Conservation (phyloP, 1,140 invertebrate genomes). For the Ridgeia piscesae region DNA sequence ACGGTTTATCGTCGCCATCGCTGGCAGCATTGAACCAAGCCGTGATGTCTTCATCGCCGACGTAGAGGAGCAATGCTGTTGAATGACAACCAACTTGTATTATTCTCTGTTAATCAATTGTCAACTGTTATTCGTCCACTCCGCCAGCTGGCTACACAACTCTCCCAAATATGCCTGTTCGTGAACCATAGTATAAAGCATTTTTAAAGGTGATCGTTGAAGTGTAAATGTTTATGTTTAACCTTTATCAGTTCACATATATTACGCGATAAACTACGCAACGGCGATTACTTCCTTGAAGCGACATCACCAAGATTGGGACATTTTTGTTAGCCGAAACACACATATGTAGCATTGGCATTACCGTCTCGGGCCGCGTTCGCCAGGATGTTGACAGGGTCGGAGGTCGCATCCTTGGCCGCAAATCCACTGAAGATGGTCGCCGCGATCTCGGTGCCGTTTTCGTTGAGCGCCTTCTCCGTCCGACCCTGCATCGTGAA, state of each 20-base stretch:
- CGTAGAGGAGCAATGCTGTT: background rate
- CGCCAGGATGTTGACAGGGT: background rate
- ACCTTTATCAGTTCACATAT: no score
- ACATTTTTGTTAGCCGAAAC: background rate
- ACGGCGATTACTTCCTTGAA: no score
- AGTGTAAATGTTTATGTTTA: no score
- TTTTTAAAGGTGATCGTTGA: no score
- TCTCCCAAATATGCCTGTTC: background rate
- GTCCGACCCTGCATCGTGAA: constrained; percentile 8
- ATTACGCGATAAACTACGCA: no score
- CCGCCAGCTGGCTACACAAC: background rate
- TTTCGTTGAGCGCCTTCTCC: background rate
- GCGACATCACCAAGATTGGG: no score
- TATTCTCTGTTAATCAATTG: background rate
- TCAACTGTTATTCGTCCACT: background rate
- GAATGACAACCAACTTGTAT: background rate
- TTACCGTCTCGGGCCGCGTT: constrained; percentile 2
- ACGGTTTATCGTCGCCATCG: background rate
- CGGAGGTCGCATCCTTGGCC: background rate
- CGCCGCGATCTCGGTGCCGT: background rate
- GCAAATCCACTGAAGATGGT: constrained; percentile 17
- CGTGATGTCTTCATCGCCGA: background rate
- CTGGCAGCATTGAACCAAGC: background rate
- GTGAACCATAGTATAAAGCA: no score
- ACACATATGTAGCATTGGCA: background rate